These are phyloP conservation scores for Anhinga rufa DNA, from an alignment of 2,113 vertebrate species.

Conservation along the genomic window DNA sequence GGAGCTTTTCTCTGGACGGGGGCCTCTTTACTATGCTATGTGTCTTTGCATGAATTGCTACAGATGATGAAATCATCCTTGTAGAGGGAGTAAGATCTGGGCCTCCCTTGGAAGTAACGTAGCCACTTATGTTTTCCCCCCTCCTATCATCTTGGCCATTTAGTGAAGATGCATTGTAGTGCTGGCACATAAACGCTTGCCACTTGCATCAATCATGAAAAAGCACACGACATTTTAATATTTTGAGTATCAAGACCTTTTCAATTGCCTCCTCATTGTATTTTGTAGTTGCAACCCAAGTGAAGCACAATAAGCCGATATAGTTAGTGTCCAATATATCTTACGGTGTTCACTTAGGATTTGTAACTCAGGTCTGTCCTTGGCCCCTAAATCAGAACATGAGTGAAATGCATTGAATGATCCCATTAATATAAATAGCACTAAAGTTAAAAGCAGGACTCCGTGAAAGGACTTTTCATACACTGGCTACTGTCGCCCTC, in stretches of 20 bases:
- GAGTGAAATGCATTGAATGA: conserved; percentile 28
- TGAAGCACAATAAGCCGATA: neutral
- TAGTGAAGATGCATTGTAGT: neutral
- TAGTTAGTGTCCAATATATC: neutral
- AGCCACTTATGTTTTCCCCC: neutral
- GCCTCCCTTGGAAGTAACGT: neutral
- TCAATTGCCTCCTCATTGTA: neutral
- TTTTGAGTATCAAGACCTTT: neutral
- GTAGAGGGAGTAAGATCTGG: neutral
- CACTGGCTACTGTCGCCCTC: neutral
- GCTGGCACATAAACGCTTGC: neutral
- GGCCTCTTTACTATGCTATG: neutral
- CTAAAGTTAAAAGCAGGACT: conserved; percentile 36
- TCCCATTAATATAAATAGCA: conserved; percentile 60
- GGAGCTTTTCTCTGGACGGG: neutral
- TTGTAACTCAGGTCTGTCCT: conserved; percentile 25
- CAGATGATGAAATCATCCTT: neutral
- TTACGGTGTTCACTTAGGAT: neutral
- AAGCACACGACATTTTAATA: neutral
- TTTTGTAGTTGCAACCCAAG: neutral
- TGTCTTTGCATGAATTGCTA: neutral
- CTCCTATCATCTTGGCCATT: neutral
- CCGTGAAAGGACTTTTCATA: conserved; percentile 41
- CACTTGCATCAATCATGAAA: neutral
- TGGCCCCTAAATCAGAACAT: conserved; percentile 35